Conservation (phyloP, 2,888 invertebrate species). For the Nasonia oneida region DNA sequence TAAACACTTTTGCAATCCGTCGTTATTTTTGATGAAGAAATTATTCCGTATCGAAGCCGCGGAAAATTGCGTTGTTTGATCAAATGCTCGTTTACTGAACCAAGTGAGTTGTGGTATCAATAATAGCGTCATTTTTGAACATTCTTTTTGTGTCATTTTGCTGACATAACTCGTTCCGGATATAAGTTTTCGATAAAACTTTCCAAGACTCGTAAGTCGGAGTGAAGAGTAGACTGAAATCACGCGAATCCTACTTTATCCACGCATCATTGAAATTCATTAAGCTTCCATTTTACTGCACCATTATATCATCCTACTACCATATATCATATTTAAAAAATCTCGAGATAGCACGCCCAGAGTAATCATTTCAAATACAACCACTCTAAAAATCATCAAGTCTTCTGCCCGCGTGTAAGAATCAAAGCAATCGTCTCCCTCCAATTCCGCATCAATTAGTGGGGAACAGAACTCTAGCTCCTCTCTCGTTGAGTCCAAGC, state of each 20-base stretch:
- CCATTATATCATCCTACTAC: neutral
- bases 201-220: neutral
- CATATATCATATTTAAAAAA: slow-evolving; percentile 24
- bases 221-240: neutral
- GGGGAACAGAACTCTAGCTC: slow-evolving; percentile 44
- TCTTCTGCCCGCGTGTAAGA: slow-evolving; percentile 35
- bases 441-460: slow-evolving; percentile 17
- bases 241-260: neutral
- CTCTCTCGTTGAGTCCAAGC: slow-evolving; percentile 10
- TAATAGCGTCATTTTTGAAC: no score
- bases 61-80: slow-evolving; percentile 19
- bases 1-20: slow-evolving; percentile 19
- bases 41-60: neutral
- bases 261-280: neutral
- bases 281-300: neutral
- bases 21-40: neutral
- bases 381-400: slow-evolving; percentile 52
- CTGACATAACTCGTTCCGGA: neutral
- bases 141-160: no score
- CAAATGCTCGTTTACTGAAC: slow-evolving; percentile 29
- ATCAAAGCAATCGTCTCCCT: neutral
- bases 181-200: slow-evolving; percentile 4
- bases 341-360: neutral
- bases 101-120: neutral
- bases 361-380: neutral